A percentile compares a stretch with the other conserved stretches of the same genome.
These are phyloP conservation scores for Ichneumon xanthorius DNA, from an alignment of 2,888 invertebrate species.

Conservation along the genomic window DNA sequence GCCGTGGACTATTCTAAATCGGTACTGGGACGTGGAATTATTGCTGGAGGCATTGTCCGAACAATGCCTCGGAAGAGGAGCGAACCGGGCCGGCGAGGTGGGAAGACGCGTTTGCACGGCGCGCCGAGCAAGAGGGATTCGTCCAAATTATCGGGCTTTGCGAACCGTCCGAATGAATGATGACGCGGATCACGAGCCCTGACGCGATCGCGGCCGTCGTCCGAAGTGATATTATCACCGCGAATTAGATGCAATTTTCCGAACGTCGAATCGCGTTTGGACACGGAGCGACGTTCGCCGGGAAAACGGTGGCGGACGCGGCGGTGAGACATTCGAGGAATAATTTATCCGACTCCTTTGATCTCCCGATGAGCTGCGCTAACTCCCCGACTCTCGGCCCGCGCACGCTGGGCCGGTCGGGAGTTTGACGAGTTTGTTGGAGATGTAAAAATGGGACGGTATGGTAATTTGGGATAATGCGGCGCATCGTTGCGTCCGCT, in stretches of 20 bases:
- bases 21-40: conserved; percentile 41
- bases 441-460: not conserved
- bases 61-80: conserved; percentile 31
- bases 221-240: conserved; percentile 39
- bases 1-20: conserved; percentile 43
- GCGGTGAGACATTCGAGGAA: conserved; percentile 57
- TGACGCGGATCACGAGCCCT: conserved; percentile 53
- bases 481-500: no score
- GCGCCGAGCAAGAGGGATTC: conserved; percentile 37
- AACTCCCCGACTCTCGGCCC: conserved; percentile 8
- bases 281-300: not conserved
- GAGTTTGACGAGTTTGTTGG: not conserved
- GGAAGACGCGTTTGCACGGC: not conserved
- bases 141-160: conserved; percentile 59
- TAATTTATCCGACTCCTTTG: conserved; percentile 67
- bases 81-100: not conserved
- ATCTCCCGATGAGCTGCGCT: conserved; percentile 50
- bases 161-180: conserved; percentile 56
- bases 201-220: conserved; percentile 26
- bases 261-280: conserved; percentile 27
- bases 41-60: conserved; percentile 42
- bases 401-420: not conserved
- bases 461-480: no score
- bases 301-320: conserved; percentile 18
- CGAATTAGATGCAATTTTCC: conserved; percentile 48